Evolutionary conservation across 2,888 invertebrate genomes (phyloP).

Genomic region (Nipponacmea schrenckii): DNA sequence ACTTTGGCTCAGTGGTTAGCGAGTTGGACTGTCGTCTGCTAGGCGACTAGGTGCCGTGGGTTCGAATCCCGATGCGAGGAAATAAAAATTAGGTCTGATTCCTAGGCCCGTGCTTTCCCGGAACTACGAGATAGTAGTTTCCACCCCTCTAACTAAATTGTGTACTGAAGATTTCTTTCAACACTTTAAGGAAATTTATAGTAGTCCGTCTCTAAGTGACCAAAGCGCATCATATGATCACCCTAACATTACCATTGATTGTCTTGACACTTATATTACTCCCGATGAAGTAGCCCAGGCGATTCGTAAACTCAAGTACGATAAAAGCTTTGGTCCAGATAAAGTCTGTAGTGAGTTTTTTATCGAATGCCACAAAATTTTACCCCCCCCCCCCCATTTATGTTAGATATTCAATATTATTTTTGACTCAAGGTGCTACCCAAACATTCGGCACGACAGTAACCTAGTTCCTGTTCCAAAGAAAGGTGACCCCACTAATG

Average conservation of each 20-base stretch:
- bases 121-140: too few relatives aligned
- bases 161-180: not conserved
- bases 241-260: not conserved
- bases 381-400: not conserved
- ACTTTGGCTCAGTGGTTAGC: too few relatives aligned
- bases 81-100: too few relatives aligned
- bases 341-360: not conserved
- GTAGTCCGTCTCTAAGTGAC: not conserved
- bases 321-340: not conserved
- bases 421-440: not conserved
- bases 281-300: not conserved
- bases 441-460: not conserved
- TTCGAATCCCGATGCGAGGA: too few relatives aligned
- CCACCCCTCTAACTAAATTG: too few relatives aligned
- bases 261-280: not conserved
- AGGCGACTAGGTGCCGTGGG: too few relatives aligned
- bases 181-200: not conserved
- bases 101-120: too few relatives aligned
- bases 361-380: not conserved
- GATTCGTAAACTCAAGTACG: not conserved
- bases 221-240: not conserved
- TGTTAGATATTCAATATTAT: not conserved
- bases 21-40: too few relatives aligned
- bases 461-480: not conserved
- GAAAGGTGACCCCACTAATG: not conserved